phyloP scores from a whole-genome alignment of 1,140 invertebrate genomes.

The Cepaea nemoralis region DNA sequence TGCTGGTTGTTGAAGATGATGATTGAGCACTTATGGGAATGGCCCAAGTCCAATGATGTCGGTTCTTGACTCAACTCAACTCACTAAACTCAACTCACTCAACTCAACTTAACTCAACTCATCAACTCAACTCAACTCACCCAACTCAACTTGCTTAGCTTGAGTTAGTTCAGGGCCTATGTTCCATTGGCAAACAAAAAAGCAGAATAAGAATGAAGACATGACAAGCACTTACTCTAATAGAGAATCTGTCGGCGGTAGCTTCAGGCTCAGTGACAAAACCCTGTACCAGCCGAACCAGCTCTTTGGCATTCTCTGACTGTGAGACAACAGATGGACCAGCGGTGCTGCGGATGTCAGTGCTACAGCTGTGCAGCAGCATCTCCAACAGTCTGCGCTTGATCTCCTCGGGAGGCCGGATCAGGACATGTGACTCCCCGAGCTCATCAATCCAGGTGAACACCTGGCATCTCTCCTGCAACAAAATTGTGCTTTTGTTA shows the following conservation, averaged over 20 bases:
- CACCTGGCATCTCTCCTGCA: slow-evolving; percentile 76
- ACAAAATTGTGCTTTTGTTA: too few relatives aligned
- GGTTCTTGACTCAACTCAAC: too few relatives aligned
- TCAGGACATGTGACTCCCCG: slow-evolving; percentile 76
- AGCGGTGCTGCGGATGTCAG: slow-evolving; percentile 75
- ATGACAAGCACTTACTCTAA: slow-evolving; percentile 59
- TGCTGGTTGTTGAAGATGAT: too few relatives aligned
- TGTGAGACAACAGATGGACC: slow-evolving; percentile 61
- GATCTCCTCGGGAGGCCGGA: slow-evolving; percentile 75
- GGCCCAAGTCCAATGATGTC: too few relatives aligned
- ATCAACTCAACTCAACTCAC: too few relatives aligned
- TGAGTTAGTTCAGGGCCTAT: too few relatives aligned
- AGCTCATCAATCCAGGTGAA: slow-evolving; percentile 78
- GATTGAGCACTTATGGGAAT: too few relatives aligned
- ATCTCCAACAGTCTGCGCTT: slow-evolving; percentile 78
- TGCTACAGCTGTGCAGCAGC: slow-evolving; percentile 76
- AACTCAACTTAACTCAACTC: too few relatives aligned
- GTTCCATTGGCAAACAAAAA: too few relatives aligned
- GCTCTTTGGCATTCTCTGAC: slow-evolving; percentile 75
- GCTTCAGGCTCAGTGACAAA: slow-evolving; percentile 75
- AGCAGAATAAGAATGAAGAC: too few relatives aligned
- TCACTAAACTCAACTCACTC: too few relatives aligned
- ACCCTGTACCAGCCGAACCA: slow-evolving; percentile 77
- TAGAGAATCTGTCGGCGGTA: slow-evolving; percentile 73
- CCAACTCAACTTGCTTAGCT: too few relatives aligned